phyloP scores from a whole-genome alignment of 2,797 vertebrate genomes.

The Neomorphus geoffroyi region DNA sequence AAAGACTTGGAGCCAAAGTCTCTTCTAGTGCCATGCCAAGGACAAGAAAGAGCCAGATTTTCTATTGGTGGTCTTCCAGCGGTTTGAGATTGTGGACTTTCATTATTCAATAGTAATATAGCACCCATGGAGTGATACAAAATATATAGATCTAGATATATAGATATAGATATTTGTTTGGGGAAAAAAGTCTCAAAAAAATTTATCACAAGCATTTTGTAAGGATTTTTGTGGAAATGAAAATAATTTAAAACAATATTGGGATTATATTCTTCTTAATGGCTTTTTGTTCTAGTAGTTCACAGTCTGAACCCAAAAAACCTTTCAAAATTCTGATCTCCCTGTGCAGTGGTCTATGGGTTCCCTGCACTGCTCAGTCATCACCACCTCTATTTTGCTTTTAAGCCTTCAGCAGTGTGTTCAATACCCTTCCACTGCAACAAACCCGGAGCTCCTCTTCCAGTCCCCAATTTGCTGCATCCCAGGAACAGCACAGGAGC shows the following conservation, averaged over 20 bases:
- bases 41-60: not conserved
- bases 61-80: not conserved
- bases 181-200: not conserved
- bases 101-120: not conserved
- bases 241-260: not conserved
- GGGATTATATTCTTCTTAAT: not conserved
- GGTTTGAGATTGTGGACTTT: not conserved
- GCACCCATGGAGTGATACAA: not conserved
- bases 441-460: not conserved
- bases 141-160: too few species aligned
- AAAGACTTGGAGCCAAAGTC: not conserved
- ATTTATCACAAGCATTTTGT: not conserved
- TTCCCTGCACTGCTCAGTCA: fast-evolving
- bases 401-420: fast-evolving
- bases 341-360: fast-evolving
- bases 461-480: fast-evolving
- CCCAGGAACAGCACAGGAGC: fast-evolving
- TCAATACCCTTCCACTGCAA: fast-evolving
- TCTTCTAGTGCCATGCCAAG: not conserved
- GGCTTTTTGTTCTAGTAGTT: not conserved
- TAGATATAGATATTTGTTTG: not conserved
- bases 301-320: not conserved
- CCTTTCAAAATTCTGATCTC: not conserved
- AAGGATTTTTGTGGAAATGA: conserved; percentile 15
- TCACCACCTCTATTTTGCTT: not conserved